phyloP scores from a whole-genome alignment of 2,113 vertebrate species.

The Gadus macrocephalus region DNA sequence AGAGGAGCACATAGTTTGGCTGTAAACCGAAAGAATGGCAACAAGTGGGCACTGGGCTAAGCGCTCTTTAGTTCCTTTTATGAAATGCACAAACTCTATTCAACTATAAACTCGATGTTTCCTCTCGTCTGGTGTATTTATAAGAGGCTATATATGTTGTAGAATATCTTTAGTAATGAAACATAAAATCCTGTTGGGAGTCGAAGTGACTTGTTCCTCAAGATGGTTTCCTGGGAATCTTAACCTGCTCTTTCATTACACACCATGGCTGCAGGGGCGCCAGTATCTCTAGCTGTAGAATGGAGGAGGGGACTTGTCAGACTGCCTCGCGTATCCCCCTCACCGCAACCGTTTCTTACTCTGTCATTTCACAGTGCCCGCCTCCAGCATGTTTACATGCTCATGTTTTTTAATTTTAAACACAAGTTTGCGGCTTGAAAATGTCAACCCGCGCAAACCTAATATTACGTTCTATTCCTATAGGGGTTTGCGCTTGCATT shows the following conservation, averaged over 20 bases:
- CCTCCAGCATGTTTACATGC: not conserved
- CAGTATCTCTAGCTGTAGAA: too few relatives aligned
- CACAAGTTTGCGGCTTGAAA: not conserved
- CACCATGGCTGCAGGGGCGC: too few relatives aligned
- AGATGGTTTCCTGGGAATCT: too few relatives aligned
- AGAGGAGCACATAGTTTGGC: too few relatives aligned
- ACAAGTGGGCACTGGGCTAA: not conserved
- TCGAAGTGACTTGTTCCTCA: too few relatives aligned
- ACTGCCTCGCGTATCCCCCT: not conserved
- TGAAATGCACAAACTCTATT: not conserved
- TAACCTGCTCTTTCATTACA: too few relatives aligned
- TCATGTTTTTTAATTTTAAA: not conserved
- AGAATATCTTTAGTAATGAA: not conserved
- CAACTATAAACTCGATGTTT: not conserved
- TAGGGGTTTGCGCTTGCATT: not conserved
- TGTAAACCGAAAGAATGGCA: not conserved
- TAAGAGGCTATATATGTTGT: slow-evolving; percentile 3
- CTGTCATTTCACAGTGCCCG: not conserved
- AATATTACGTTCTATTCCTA: not conserved
- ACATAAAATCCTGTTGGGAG: not conserved
- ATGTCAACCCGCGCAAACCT: not conserved
- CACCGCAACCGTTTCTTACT: not conserved
- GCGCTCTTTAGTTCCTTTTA: not conserved
- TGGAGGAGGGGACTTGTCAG: too few relatives aligned
- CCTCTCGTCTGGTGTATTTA: not conserved